phyloP scores from a whole-genome alignment of 2,797 vertebrate species.

The Salarias fasciatus region DNA sequence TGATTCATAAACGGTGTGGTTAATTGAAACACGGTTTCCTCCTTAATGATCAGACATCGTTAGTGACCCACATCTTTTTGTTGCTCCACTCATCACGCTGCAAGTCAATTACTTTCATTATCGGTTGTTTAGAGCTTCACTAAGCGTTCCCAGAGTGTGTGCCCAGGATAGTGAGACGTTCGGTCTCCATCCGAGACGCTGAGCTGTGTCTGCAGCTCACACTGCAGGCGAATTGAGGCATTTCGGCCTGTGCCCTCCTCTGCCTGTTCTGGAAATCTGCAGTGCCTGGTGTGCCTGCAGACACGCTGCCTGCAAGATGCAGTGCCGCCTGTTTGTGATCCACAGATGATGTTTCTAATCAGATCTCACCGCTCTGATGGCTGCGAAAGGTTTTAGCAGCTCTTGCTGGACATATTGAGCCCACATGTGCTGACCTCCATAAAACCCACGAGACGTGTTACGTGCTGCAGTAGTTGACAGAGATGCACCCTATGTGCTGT shows the following conservation, averaged over 20 bases:
- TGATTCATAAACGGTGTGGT: no score
- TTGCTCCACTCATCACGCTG: no score
- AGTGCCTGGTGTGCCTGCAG: slow-evolving; percentile 55
- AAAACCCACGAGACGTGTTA: slow-evolving; percentile 3
- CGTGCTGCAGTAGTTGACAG: background rate
- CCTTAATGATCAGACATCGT: no score
- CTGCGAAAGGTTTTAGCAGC: background rate
- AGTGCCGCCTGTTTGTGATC: slow-evolving; percentile 50
- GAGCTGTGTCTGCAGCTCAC: slow-evolving; percentile 1
- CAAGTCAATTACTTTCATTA: no score
- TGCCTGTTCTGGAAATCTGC: slow-evolving; percentile 52
- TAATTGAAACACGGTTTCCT: no score
- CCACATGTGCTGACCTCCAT: background rate
- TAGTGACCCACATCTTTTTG: no score
- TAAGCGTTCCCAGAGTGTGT: no score
- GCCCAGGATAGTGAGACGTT: no score
- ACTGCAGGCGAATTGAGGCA: slow-evolving; percentile 37
- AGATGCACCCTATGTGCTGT: background rate
- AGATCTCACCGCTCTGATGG: slow-evolving; percentile 18
- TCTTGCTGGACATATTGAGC: no score
- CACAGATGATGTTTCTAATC: slow-evolving; percentile 33
- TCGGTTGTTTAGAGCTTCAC: no score
- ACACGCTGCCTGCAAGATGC: slow-evolving; percentile 40
- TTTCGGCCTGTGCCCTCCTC: slow-evolving; percentile 20
- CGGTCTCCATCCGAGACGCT: background rate